Percentiles rank a stretch among this genome's conserved stretches.
phyloP scores from a whole-genome alignment of 2,113 vertebrate genomes.

The Myotis brandtii region DNA sequence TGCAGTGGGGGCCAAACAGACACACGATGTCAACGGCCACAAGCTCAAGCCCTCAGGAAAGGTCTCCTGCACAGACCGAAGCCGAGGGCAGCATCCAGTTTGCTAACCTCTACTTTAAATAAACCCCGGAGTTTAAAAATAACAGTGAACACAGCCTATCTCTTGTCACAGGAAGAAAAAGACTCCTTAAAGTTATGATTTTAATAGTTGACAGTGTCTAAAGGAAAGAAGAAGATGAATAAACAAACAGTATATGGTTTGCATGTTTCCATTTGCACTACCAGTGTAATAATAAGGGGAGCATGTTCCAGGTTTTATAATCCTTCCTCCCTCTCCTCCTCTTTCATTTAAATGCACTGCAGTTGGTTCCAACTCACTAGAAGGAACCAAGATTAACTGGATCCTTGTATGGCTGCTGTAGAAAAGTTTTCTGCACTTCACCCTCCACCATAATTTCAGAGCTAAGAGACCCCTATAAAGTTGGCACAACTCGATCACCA shows the following conservation, averaged over 20 bases:
- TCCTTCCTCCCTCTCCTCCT: not conserved
- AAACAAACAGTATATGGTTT: not conserved
- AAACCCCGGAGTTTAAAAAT: conserved; percentile 15
- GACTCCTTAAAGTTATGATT: conserved; percentile 1
- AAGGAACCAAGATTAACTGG: not conserved
- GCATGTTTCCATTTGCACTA: not conserved
- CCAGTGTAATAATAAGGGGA: not conserved
- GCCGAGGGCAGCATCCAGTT: conserved; percentile 29
- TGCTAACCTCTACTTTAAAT: conserved; percentile 58
- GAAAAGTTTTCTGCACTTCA: not conserved
- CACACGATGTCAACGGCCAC: not conserved
- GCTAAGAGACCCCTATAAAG: not conserved
- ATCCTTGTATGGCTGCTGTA: not conserved
- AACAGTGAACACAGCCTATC: not conserved
- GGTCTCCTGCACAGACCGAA: conserved; percentile 7
- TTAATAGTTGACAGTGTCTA: not conserved
- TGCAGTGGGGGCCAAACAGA: conserved; percentile 59
- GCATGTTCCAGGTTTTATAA: too few relatives aligned
- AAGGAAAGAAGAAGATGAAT: not conserved
- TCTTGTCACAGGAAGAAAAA: conserved; percentile 8
- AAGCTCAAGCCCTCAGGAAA: not conserved
- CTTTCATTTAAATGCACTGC: not conserved
- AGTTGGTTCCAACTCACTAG: not conserved
- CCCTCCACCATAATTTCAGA: not conserved
- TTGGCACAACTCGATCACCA: not conserved